Percentiles rank a stretch among this genome's conserved stretches.
Conservation (phyloP, 2,888 invertebrate species). For the Tuberolachnus salignus region DNA sequence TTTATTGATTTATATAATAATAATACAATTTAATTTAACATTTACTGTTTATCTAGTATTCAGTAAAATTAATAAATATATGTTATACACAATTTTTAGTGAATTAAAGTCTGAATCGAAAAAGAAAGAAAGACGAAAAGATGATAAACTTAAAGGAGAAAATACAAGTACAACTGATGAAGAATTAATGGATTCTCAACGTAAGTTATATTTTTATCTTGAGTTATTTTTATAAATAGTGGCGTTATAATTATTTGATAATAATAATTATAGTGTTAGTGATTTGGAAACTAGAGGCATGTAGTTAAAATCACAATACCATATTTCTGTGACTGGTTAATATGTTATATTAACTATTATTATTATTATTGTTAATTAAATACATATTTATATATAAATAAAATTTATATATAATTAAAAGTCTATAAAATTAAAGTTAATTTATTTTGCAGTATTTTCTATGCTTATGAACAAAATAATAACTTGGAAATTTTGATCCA, state of each 20-base stretch:
- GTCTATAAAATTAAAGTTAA: not conserved
- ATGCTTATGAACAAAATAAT: slow-evolving; percentile 93
- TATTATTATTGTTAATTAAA: not conserved
- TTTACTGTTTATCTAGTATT: not conserved
- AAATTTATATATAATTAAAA: not conserved
- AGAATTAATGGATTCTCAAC: slow-evolving; percentile 65
- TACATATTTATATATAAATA: not conserved
- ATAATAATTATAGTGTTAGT: no score
- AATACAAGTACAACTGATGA: slow-evolving; percentile 68
- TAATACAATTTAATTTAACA: not conserved
- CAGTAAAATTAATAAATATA: not conserved
- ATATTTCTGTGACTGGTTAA: no score
- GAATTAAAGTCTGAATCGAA: slow-evolving; percentile 66
- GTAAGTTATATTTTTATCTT: slow-evolving; percentile 63
- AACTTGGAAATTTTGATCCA: slow-evolving; percentile 89
- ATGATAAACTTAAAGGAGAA: slow-evolving; percentile 66
- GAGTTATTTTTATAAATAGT: not conserved
- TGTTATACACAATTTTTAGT: slow-evolving; percentile 58
- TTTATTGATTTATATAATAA: not conserved
- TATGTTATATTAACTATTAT: no score
- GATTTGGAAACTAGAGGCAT: no score
- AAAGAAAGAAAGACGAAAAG: slow-evolving; percentile 69
- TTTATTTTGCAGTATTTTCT: slow-evolving; percentile 68
- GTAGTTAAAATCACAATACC: no score
- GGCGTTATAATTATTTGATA: no score